Evolutionary conservation across 2,888 invertebrate species (phyloP).

Genomic region (Troides helena): DNA sequence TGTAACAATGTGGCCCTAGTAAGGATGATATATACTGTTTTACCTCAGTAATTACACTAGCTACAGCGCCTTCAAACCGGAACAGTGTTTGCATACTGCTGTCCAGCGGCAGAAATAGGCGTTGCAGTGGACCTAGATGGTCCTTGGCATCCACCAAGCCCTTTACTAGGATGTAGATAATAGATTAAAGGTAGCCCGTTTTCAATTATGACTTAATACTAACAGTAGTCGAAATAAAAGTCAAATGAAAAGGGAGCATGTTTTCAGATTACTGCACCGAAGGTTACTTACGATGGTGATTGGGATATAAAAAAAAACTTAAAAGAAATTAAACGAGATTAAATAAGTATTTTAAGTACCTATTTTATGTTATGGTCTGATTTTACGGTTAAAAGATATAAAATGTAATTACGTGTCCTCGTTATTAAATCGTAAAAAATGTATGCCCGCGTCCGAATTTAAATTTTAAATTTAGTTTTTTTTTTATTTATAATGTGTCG

Average conservation of each 20-base stretch:
- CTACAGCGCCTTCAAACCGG: too few relatives aligned
- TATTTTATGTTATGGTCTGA: slow-evolving; percentile 24
- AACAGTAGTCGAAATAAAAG: not conserved
- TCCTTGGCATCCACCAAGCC: too few relatives aligned
- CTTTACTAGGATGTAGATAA: too few relatives aligned
- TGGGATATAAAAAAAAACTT: slow-evolving; percentile 23
- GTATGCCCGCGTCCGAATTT: slow-evolving; percentile 22
- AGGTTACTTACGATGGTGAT: not conserved
- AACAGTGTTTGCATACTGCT: too few relatives aligned
- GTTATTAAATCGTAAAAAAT: slow-evolving; percentile 27
- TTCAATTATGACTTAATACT: not conserved
- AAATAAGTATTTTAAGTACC: slow-evolving; percentile 23
- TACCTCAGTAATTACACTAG: too few relatives aligned
- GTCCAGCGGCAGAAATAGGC: too few relatives aligned
- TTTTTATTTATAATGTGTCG: slow-evolving; percentile 6
- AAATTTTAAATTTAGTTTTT: slow-evolving; percentile 23
- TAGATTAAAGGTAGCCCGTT: not conserved
- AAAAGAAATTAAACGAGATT: slow-evolving; percentile 19
- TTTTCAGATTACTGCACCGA: not conserved
- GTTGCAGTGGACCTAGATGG: too few relatives aligned
- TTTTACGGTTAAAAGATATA: slow-evolving; percentile 29
- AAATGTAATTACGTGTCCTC: slow-evolving; percentile 28
- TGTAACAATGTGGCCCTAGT: too few relatives aligned
- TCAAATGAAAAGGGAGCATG: not conserved
- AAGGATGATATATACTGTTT: too few relatives aligned